These are phyloP conservation scores for Columbina picui DNA, from an alignment of 2,113 vertebrate genomes.

Conservation along the genomic window DNA sequence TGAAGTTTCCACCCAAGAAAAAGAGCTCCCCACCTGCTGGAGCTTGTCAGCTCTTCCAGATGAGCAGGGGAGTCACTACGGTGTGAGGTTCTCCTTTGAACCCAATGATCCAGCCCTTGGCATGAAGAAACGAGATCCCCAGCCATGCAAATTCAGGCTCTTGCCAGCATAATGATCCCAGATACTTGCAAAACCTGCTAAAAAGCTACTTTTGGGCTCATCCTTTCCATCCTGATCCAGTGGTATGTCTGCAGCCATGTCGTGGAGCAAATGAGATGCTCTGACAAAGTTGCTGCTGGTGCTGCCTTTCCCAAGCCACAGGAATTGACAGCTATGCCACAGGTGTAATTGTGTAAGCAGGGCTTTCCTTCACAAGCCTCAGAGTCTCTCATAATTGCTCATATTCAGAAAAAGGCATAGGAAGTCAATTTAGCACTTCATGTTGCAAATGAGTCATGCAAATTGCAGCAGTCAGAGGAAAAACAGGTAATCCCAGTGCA, in stretches of 20 bases:
- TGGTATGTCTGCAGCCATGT: neutral
- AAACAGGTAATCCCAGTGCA: slow-evolving; percentile 11
- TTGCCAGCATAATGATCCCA: neutral
- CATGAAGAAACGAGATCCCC: neutral
- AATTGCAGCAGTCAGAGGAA: slow-evolving; percentile 16
- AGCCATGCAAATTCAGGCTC: neutral
- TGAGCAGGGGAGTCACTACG: fast-evolving
- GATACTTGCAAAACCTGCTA: neutral
- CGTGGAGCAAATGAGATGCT: neutral
- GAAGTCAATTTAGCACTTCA: slow-evolving; percentile 13
- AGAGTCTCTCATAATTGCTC: neutral
- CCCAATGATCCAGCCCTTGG: neutral
- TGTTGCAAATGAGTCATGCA: slow-evolving; percentile 40
- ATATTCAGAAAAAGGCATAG: slow-evolving; percentile 5
- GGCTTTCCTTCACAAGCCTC: neutral
- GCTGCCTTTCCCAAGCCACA: neutral
- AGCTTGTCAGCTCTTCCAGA: neutral
- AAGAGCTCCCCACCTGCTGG: neutral
- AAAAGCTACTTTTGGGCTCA: neutral
- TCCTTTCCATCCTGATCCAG: neutral
- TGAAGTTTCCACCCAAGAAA: neutral
- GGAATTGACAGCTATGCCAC: neutral
- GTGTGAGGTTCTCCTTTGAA: neutral
- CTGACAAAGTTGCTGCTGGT: neutral
- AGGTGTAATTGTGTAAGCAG: neutral